Percentiles rank a stretch among this genome's conserved stretches.
Evolutionary conservation across 2,797 vertebrate genomes (phyloP).

Genomic region (Phalanger gymnotis): DNA sequence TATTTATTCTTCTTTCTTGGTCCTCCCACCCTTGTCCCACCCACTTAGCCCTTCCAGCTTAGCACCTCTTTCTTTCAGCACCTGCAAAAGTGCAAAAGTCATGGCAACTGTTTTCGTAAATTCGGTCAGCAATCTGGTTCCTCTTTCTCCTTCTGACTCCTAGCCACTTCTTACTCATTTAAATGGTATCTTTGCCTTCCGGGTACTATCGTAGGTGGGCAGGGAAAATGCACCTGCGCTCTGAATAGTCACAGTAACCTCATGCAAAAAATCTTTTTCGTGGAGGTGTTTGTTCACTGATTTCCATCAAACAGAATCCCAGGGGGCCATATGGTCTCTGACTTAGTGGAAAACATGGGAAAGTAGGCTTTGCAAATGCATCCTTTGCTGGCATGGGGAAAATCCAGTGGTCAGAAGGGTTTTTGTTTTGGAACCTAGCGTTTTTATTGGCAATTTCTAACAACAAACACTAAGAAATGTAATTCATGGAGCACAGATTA

Average conservation of each 20-base stretch:
- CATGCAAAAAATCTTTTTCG: neutral
- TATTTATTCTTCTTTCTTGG: neutral
- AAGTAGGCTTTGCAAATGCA: neutral
- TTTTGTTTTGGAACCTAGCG: neutral
- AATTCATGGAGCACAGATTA: conserved; percentile 6
- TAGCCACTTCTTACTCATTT: neutral
- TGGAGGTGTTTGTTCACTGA: neutral
- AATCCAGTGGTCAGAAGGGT: neutral
- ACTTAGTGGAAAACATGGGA: too few species aligned
- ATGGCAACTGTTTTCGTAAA: neutral
- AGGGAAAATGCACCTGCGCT: neutral
- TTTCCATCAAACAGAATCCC: neutral
- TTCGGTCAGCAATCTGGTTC: neutral
- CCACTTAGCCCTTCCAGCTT: neutral
- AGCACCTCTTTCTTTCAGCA: neutral
- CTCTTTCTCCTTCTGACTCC: neutral
- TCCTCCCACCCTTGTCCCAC: accelerated
- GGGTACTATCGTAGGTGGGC: neutral
- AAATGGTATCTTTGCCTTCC: neutral
- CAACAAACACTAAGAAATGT: conserved; percentile 42
- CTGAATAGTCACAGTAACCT: neutral
- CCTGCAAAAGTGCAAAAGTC: neutral
- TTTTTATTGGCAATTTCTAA: neutral
- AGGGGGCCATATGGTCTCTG: neutral
- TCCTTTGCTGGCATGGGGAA: accelerated